These are phyloP conservation scores for Colletes latitarsis DNA, from an alignment of 1,140 invertebrate genomes.

Conservation along the genomic window DNA sequence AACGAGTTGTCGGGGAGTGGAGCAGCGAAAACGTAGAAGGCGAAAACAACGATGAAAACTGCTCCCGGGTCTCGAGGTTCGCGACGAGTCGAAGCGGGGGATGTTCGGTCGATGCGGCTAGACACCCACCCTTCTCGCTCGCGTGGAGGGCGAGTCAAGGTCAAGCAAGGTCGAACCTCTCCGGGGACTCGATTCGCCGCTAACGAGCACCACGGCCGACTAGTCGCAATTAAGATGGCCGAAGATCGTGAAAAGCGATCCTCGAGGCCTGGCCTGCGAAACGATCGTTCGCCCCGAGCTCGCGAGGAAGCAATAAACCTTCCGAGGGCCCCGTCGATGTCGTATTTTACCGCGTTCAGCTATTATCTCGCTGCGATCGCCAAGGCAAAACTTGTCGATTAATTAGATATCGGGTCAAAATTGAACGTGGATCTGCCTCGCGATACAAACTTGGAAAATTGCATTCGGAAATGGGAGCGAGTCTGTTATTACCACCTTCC, in stretches of 20 bases:
- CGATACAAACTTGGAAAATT: too few species aligned
- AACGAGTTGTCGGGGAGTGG: constrained; percentile 17
- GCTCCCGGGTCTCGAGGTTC: constrained; percentile 14
- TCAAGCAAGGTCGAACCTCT: constrained; percentile 71
- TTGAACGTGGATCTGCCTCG: too few species aligned
- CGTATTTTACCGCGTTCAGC: neutral
- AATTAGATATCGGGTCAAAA: too few species aligned
- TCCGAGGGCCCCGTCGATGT: too few species aligned
- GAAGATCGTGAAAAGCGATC: neutral
- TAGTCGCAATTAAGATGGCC: constrained; percentile 10
- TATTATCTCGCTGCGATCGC: neutral
- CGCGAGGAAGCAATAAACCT: neutral
- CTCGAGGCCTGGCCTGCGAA: neutral
- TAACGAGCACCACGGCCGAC: constrained; percentile 15
- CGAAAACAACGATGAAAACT: constrained; percentile 47
- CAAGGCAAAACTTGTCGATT: too few species aligned
- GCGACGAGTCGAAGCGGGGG: constrained; percentile 14
- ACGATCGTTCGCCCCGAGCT: neutral
- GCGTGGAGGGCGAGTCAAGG: constrained; percentile 65
- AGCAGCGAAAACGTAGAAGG: constrained; percentile 4
- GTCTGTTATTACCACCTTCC: too few species aligned
- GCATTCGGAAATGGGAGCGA: too few species aligned
- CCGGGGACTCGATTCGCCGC: constrained; percentile 12
- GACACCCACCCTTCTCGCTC: constrained; percentile 67
- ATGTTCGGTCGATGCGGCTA: constrained; percentile 76